Percentiles rank a stretch among this genome's conserved stretches.
These are phyloP conservation scores for Syrphus vitripennis DNA, from an alignment of 2,888 invertebrate species.

Conservation along the genomic window DNA sequence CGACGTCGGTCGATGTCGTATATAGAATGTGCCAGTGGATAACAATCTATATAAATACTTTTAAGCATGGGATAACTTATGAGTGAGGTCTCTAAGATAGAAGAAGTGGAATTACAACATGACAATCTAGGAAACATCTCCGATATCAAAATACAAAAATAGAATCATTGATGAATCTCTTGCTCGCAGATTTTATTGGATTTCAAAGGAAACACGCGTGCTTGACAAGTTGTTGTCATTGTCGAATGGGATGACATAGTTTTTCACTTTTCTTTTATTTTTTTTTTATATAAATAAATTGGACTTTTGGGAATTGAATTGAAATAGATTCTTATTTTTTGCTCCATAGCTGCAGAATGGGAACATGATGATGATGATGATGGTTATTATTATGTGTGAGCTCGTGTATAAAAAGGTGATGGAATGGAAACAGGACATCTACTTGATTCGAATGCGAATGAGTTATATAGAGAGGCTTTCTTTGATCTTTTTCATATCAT, in stretches of 20 bases:
- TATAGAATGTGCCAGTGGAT: constrained; percentile 3
- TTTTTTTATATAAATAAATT: not conserved
- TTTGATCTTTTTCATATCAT: not conserved
- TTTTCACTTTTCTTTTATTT: not conserved
- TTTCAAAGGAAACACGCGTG: not conserved
- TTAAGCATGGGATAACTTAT: constrained; percentile 8
- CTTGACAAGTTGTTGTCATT: not conserved
- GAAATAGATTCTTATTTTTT: not conserved
- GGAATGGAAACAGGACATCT: constrained; percentile 7
- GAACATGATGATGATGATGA: not conserved
- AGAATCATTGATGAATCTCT: constrained; percentile 9
- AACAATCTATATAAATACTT: constrained; percentile 16
- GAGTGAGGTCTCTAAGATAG: not conserved
- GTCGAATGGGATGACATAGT: not conserved
- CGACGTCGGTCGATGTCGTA: not conserved
- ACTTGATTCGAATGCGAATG: not conserved
- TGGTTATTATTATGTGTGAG: not conserved
- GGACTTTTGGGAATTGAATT: constrained; percentile 3
- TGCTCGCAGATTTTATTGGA: not conserved
- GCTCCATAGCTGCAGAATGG: not conserved
- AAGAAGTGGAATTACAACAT: not conserved
- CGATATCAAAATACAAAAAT: not conserved
- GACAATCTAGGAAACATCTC: not conserved
- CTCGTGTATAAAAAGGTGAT: not conserved
- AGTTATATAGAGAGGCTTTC: constrained; percentile 11